Evolutionary conservation across 2,797 vertebrate species (phyloP).

Genomic region (Typhlichthys eigenmanni): DNA sequence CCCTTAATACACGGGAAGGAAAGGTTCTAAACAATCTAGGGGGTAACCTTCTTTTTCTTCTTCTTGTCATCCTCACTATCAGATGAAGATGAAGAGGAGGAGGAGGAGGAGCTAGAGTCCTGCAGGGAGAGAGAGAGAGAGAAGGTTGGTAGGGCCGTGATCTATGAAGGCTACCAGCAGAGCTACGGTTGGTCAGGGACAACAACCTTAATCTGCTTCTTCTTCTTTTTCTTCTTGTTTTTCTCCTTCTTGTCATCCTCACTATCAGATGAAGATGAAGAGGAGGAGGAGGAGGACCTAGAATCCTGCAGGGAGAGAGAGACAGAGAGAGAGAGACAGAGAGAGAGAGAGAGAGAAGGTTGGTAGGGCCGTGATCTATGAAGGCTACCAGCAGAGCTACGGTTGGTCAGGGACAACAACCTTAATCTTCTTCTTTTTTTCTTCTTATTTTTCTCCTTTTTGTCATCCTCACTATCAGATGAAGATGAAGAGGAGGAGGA

Average conservation of each 20-base stretch:
- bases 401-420: neutral
- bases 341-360: neutral
- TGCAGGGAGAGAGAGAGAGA: neutral
- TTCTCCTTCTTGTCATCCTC: conserved; percentile 51
- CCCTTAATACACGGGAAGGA: too few species aligned
- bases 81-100: conserved; percentile 17
- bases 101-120: conserved; percentile 28
- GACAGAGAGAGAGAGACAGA: neutral
- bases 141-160: too few species aligned
- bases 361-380: too few species aligned
- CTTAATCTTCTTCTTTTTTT: neutral
- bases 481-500: conserved; percentile 19
- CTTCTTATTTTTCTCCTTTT: conserved; percentile 45
- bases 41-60: conserved; percentile 38
- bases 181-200: too few species aligned
- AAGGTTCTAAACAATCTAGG: too few species aligned
- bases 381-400: too few species aligned
- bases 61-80: conserved; percentile 44
- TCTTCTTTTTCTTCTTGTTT: conserved; percentile 51
- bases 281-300: conserved; percentile 20
- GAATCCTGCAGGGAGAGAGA: conserved; percentile 22
- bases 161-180: too few species aligned
- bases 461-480: conserved; percentile 35
- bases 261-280: conserved; percentile 23
- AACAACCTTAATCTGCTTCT: neutral